These are phyloP conservation scores for Glomeris maerens DNA, from an alignment of 1,140 invertebrate species.

Conservation along the genomic window DNA sequence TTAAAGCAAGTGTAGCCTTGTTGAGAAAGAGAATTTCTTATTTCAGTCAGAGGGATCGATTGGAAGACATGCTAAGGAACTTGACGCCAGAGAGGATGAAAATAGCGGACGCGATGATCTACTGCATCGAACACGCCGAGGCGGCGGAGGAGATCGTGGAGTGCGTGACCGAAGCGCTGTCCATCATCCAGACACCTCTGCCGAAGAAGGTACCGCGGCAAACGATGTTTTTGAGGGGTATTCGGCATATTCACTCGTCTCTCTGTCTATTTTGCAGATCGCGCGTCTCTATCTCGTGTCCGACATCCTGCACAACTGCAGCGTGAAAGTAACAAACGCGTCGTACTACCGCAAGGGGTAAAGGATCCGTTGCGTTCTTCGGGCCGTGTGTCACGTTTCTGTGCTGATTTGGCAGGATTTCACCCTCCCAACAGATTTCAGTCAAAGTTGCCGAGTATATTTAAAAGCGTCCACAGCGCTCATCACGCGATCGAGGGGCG, in stretches of 20 bases:
- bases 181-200: conserved; percentile 60
- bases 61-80: conserved; percentile 80
- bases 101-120: conserved; percentile 92
- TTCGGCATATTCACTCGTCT: neutral
- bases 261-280: conserved; percentile 43
- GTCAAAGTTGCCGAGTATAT: conserved; percentile 67
- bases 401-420: conserved; percentile 5
- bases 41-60: conserved; percentile 64
- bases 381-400: neutral
- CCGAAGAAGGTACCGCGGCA: conserved; percentile 54
- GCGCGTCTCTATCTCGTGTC: conserved; percentile 88
- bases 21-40: neutral
- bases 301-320: conserved; percentile 94
- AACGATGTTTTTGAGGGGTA: neutral
- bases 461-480: conserved; percentile 62
- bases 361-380: conserved; percentile 26
- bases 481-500: conserved; percentile 68
- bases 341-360: conserved; percentile 83
- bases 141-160: conserved; percentile 90
- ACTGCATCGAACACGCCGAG: conserved; percentile 96
- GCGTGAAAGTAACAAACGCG: conserved; percentile 92
- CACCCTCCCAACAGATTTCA: conserved; percentile 53
- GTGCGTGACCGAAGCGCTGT: conserved; percentile 70
- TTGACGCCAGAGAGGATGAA: conserved; percentile 71
- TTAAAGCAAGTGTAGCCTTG: neutral